These are phyloP conservation scores for Pseudomyrmex concolor DNA, from an alignment of 1,140 invertebrate species.

Conservation along the genomic window DNA sequence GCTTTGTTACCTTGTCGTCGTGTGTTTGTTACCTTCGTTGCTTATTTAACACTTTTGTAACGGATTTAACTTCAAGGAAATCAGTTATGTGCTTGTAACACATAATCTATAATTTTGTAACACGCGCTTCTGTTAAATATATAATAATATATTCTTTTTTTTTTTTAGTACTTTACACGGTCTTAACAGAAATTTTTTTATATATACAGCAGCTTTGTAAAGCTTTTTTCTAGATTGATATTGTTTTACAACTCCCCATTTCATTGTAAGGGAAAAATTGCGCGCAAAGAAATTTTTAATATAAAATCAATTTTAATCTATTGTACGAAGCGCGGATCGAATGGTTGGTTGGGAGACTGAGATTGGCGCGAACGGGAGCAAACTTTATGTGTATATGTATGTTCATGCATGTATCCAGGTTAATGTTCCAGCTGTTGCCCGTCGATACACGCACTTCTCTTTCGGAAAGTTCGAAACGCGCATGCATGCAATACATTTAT, in stretches of 20 bases:
- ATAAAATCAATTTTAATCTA: conserved; percentile 14
- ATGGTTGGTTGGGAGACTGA: background rate
- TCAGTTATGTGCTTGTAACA: background rate
- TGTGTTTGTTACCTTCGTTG: conserved; percentile 16
- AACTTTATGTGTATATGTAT: background rate
- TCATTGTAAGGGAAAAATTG: no score
- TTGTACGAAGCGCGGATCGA: background rate
- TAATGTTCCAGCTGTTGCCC: conserved; percentile 36
- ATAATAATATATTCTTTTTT: no score
- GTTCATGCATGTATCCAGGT: conserved; percentile 31
- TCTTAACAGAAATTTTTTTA: no score
- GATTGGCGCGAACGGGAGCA: background rate
- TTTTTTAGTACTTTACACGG: no score
- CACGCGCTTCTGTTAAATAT: background rate
- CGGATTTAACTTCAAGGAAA: conserved; percentile 45
- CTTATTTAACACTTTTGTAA: conserved; percentile 15
- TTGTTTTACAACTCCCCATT: no score
- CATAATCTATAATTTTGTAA: background rate
- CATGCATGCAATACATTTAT: background rate
- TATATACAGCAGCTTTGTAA: no score
- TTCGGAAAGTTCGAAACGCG: background rate
- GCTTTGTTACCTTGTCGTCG: background rate
- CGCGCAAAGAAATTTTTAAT: no score
- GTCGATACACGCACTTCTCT: conserved; percentile 11
- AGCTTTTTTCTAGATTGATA: no score